phyloP scores from a whole-genome alignment of 2,797 vertebrate genomes.

The Enteromius afrohamiltoni region DNA sequence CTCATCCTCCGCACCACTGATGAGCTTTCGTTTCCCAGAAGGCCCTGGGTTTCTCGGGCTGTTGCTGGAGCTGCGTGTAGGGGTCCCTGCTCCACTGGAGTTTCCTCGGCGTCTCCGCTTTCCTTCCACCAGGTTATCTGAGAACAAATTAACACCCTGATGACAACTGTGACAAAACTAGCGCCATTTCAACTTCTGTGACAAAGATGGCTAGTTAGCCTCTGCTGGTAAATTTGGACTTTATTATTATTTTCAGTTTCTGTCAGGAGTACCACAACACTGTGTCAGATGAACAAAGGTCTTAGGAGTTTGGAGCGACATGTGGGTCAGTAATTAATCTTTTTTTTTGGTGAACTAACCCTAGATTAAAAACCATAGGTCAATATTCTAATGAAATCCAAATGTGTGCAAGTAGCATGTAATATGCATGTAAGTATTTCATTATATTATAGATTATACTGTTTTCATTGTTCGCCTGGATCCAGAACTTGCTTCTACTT shows the following conservation, averaged over 20 bases:
- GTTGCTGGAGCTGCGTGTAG: slow-evolving; percentile 78
- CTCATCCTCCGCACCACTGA: slow-evolving; percentile 75
- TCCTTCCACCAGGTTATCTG: slow-evolving; percentile 97
- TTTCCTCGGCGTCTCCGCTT: slow-evolving; percentile 88
- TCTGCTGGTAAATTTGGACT: neutral
- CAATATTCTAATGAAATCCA: neutral
- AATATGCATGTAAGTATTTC: neutral
- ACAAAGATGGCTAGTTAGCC: neutral
- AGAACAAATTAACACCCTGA: neutral
- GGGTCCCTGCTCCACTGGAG: slow-evolving; percentile 72
- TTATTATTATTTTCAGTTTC: no score
- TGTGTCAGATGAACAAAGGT: neutral
- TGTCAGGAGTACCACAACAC: no score
- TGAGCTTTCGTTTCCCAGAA: slow-evolving; percentile 86
- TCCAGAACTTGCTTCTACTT: neutral
- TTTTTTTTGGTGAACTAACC: no score
- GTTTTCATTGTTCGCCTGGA: neutral
- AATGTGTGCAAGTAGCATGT: neutral
- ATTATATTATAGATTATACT: neutral
- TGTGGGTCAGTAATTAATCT: no score
- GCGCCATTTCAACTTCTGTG: neutral
- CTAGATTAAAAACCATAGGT: no score
- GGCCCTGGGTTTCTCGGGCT: slow-evolving; percentile 75
- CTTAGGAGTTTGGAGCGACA: no score
- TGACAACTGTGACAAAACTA: neutral